Evolutionary conservation across 2,797 vertebrate species (phyloP), one percentile per base, ranked within the genome.

Genomic region (Melanogrammus aeglefinus): DNA sequence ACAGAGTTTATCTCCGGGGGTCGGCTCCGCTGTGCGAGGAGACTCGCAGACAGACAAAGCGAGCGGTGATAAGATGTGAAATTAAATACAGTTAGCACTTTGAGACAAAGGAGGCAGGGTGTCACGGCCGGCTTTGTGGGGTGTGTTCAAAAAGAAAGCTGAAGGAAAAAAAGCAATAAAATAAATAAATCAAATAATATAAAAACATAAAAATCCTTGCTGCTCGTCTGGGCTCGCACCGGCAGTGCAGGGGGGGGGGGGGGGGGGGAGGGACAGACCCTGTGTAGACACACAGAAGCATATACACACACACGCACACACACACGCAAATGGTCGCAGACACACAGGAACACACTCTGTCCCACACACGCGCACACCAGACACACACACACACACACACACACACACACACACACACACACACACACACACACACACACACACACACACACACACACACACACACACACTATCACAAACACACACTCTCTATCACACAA

Each of bases 1-100:
- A 96, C 94, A 96, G 92, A 94, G 92, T 91, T 93, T 95, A 97
- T 96, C 94, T 95, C 94, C 89, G 88, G 93, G 92, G 96, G 93
- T 94, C 94, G 94, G 91, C 90, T 90, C 85, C 89, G 92, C 91
- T 94, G 86, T 89, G 92, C 91, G 86, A 1, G 36, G 93, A 91
- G 92, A 93, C 89, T 91, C 88, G 91, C 85, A 94, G 93, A 94
- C 93, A 94, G 91, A 94, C 91, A 95, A 94, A 94, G 94, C 88
- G 83, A 71, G 84, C 92, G 84, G 88, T 81, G 94, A 96, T 92
- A 95, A 95, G 94, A 93, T 90, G 83, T 84, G 90, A 93, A 96
- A 96, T 94, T 94, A 95, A 94, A 95, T 94, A 95, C 93, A 95
- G 93, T 95, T 93, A 95, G 91, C 90, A 94, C 93, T 93, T 91